Conservation (phyloP, 2,888 invertebrate species). For the Halictus quadricinctus region DNA sequence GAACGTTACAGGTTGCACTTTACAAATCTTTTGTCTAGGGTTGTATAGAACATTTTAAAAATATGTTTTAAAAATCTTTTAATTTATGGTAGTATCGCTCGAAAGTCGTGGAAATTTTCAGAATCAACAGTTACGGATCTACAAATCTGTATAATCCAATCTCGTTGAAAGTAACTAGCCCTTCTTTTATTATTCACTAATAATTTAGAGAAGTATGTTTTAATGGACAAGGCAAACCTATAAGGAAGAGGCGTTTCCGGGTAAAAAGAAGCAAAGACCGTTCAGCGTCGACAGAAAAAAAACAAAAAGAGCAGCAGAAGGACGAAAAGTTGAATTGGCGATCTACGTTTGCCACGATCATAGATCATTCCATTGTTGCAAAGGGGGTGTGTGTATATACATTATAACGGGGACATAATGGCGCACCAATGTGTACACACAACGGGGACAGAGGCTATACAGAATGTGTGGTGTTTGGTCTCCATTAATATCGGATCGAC, state of each 20-base stretch:
- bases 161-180: no score
- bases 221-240: not conserved
- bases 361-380: conserved; percentile 77
- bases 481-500: conserved; percentile 82
- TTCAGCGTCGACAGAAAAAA: conserved; percentile 2
- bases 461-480: conserved; percentile 81
- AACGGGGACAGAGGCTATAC: conserved; percentile 72
- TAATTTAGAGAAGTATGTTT: not conserved
- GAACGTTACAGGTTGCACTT: no score
- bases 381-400: conserved; percentile 78
- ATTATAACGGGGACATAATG: conserved; percentile 73
- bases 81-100: no score
- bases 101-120: no score
- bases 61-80: no score
- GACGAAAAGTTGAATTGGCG: conserved; percentile 62
- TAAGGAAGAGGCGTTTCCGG: not conserved
- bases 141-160: no score
- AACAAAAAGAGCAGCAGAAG: conserved; percentile 37
- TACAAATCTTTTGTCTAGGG: no score
- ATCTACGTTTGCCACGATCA: conserved; percentile 62
- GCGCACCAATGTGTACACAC: conserved; percentile 74
- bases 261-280: conserved; percentile 3
- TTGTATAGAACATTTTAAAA: no score
- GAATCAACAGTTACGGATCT: no score
- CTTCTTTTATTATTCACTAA: no score